A percentile compares a stretch with the other conserved stretches of the same genome.
These are phyloP conservation scores for Rhagonycha fulva DNA, from an alignment of 2,888 invertebrate species.

Conservation along the genomic window DNA sequence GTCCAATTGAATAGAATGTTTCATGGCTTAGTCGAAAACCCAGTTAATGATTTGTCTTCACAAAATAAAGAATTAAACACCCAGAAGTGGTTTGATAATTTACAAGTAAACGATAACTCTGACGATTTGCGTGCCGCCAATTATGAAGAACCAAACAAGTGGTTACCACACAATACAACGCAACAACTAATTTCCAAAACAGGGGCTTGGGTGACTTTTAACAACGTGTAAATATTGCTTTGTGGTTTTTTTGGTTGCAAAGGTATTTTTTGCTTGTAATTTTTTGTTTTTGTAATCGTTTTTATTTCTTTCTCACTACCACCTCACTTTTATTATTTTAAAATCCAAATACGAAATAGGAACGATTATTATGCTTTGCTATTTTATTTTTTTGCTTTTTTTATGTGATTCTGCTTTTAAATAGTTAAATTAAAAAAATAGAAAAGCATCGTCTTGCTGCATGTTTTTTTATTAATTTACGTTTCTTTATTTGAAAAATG, in stretches of 20 bases:
- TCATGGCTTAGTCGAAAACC: constrained; percentile 40
- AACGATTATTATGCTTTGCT: constrained; percentile 5
- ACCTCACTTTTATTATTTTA: not conserved
- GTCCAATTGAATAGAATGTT: constrained; percentile 46
- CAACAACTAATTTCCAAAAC: constrained; percentile 34
- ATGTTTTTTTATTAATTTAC: not conserved
- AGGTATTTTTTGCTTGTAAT: constrained; percentile 39
- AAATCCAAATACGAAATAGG: not conserved
- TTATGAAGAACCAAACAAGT: constrained; percentile 25
- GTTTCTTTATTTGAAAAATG: not conserved
- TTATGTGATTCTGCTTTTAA: constrained; percentile 13
- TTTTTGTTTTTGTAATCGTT: constrained; percentile 28
- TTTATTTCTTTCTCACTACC: not conserved
- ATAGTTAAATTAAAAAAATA: not conserved
- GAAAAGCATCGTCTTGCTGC: not conserved
- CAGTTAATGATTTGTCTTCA: constrained; percentile 29
- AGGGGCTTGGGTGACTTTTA: constrained; percentile 56
- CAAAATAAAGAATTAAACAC: constrained; percentile 26
- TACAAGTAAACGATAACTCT: constrained; percentile 28
- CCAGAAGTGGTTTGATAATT: constrained; percentile 23
- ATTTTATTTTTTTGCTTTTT: constrained; percentile 15
- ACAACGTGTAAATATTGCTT: constrained; percentile 56
- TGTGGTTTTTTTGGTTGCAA: constrained; percentile 45
- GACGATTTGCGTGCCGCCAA: constrained; percentile 29
- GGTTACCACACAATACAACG: constrained; percentile 20